A percentile compares a stretch with the other conserved stretches of the same genome.
Evolutionary conservation across 2,888 invertebrate species (phyloP).

Genomic region (Hydriomena furcata): DNA sequence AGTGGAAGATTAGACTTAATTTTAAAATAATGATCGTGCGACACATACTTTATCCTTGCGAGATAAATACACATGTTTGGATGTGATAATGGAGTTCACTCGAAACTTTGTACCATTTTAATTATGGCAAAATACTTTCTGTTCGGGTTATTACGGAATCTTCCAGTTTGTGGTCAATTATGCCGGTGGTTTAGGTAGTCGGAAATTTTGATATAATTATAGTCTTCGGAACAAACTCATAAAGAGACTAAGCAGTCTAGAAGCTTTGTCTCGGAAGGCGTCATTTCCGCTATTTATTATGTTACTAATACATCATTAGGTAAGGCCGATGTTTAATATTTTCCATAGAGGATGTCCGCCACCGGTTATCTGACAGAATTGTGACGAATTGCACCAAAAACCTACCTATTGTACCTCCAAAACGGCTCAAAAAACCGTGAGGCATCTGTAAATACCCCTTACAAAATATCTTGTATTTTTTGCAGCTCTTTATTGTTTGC

Average conservation of each 20-base stretch:
- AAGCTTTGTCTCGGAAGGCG: neutral
- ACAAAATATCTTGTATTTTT: slow-evolving; percentile 1
- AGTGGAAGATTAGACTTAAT: slow-evolving; percentile 73
- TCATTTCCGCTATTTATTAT: too few relatives aligned
- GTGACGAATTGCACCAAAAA: neutral
- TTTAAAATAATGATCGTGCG: slow-evolving; percentile 72
- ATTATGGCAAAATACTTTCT: slow-evolving; percentile 14
- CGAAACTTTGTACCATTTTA: slow-evolving; percentile 23
- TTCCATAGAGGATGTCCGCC: too few relatives aligned
- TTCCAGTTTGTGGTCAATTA: slow-evolving; percentile 1
- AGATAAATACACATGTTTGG: slow-evolving; percentile 16
- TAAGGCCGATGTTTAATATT: too few relatives aligned
- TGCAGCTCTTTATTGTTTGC: slow-evolving; percentile 15
- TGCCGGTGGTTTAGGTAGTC: slow-evolving; percentile 8
- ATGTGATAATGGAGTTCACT: slow-evolving; percentile 26
- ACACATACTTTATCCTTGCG: slow-evolving; percentile 45
- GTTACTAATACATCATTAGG: too few relatives aligned
- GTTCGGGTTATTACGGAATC: slow-evolving; percentile 4
- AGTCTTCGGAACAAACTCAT: neutral
- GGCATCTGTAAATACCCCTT: neutral
- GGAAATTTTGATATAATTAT: slow-evolving; percentile 11
- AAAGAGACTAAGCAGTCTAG: neutral
- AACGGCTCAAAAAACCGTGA: neutral
- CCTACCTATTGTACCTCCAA: too few relatives aligned
- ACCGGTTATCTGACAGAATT: too few relatives aligned